These are phyloP conservation scores for Podarcis cretensis DNA, from an alignment of 2,113 vertebrate species.

Conservation along the genomic window DNA sequence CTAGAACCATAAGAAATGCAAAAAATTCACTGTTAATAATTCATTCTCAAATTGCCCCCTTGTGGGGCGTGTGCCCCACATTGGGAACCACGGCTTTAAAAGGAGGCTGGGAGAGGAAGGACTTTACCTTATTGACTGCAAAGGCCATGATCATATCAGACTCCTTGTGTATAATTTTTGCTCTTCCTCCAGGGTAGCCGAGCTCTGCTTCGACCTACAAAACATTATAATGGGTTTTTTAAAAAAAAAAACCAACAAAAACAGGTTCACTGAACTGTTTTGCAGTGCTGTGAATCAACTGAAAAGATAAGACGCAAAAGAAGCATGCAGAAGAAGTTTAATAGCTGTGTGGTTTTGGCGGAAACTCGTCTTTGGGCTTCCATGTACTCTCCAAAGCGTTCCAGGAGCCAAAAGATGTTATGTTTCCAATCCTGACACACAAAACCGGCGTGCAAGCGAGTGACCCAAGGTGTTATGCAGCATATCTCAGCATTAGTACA, in stretches of 20 bases:
- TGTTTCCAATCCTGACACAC: not conserved
- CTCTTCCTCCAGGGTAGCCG: constrained; percentile 96
- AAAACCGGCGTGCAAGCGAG: constrained; percentile 29
- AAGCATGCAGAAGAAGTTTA: constrained; percentile 71
- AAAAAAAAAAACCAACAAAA: no score
- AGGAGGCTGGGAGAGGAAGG: no score
- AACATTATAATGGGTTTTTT: constrained; percentile 37
- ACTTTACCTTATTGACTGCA: constrained; percentile 92
- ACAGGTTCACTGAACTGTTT: not conserved
- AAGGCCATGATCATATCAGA: constrained; percentile 99
- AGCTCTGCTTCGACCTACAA: constrained; percentile 96
- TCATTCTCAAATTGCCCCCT: no score
- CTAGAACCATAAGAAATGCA: no score
- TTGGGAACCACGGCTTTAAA: not conserved
- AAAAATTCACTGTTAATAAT: no score
- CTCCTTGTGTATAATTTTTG: constrained; percentile 97
- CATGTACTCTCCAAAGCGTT: constrained; percentile 45
- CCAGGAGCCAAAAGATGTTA: constrained; percentile 47
- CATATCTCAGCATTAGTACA: constrained; percentile 51
- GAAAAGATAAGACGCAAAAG: constrained; percentile 21
- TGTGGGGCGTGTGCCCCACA: no score
- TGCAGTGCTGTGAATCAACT: constrained; percentile 3
- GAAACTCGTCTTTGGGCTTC: constrained; percentile 55
- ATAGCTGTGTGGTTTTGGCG: constrained; percentile 63
- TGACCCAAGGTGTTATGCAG: constrained; percentile 57